These are phyloP conservation scores for Meteorus colon DNA, from an alignment of 2,888 invertebrate genomes.

Conservation along the genomic window DNA sequence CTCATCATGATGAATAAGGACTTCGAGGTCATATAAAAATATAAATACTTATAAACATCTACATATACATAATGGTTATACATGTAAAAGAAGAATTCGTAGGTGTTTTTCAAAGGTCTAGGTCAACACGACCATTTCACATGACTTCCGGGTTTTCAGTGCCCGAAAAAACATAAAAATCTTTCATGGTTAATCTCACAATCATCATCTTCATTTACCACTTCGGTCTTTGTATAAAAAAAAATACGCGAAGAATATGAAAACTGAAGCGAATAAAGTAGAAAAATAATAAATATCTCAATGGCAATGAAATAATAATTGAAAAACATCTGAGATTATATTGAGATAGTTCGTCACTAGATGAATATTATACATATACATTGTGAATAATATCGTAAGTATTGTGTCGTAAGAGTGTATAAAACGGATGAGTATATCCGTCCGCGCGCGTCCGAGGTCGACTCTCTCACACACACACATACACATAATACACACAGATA, in stretches of 20 bases:
- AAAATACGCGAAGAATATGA: neutral
- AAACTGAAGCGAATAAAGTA: neutral
- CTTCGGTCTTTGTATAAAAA: neutral
- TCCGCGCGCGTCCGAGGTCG: constrained; percentile 35
- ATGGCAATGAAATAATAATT: constrained; percentile 4
- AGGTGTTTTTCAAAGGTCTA: constrained; percentile 38
- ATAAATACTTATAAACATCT: neutral
- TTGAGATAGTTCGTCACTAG: constrained; percentile 1
- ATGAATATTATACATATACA: neutral
- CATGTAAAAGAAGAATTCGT: constrained; percentile 1
- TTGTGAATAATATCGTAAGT: constrained; percentile 3
- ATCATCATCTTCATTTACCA: neutral
- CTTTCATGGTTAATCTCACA: constrained; percentile 5
- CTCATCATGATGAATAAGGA: neutral
- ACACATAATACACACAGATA: constrained; percentile 15
- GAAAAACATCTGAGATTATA: neutral
- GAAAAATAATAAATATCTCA: neutral
- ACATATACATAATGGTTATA: constrained; percentile 1
- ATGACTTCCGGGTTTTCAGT: constrained; percentile 32
- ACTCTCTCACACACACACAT: neutral
- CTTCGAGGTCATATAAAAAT: constrained; percentile 1
- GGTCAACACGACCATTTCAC: constrained; percentile 35
- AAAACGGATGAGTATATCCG: constrained; percentile 38
- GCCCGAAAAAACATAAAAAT: constrained; percentile 17
- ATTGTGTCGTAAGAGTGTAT: constrained; percentile 40